phyloP scores from a whole-genome alignment of 2,113 vertebrate species.

The Plecotus auritus region DNA sequence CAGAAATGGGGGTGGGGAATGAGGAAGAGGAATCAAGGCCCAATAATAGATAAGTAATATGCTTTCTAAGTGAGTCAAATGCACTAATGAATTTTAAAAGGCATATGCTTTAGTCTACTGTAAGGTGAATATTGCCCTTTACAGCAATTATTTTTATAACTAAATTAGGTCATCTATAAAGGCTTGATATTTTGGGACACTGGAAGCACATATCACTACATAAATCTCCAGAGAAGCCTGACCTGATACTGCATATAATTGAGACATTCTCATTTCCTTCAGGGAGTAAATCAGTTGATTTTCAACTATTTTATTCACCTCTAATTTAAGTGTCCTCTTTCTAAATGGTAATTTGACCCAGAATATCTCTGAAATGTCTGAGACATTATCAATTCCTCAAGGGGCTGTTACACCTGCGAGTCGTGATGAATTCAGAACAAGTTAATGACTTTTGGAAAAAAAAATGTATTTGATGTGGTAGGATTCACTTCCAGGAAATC shows the following conservation, averaged over 20 bases:
- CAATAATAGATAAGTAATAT: neutral
- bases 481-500: conserved; percentile 61
- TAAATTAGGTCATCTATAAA: conserved; percentile 70
- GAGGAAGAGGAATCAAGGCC: neutral
- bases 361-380: conserved; percentile 68
- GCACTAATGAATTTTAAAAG: conserved; percentile 45
- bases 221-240: conserved; percentile 65
- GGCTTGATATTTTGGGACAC: conserved; percentile 49
- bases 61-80: conserved; percentile 28
- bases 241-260: conserved; percentile 64
- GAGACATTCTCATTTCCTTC: conserved; percentile 57
- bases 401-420: conserved; percentile 52
- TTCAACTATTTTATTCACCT: conserved; percentile 66
- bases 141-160: conserved; percentile 66
- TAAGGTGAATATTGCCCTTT: conserved; percentile 52
- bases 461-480: conserved; percentile 39
- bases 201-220: conserved; percentile 7
- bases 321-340: conserved; percentile 70
- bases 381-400: conserved; percentile 57
- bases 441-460: conserved; percentile 59
- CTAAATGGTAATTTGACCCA: conserved; percentile 71
- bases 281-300: conserved; percentile 62
- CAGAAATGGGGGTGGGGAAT: neutral
- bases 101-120: neutral
- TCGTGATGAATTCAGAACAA: conserved; percentile 58